Conservation (phyloP, 2,113 vertebrate genomes). For the Actenoides hombroni region DNA sequence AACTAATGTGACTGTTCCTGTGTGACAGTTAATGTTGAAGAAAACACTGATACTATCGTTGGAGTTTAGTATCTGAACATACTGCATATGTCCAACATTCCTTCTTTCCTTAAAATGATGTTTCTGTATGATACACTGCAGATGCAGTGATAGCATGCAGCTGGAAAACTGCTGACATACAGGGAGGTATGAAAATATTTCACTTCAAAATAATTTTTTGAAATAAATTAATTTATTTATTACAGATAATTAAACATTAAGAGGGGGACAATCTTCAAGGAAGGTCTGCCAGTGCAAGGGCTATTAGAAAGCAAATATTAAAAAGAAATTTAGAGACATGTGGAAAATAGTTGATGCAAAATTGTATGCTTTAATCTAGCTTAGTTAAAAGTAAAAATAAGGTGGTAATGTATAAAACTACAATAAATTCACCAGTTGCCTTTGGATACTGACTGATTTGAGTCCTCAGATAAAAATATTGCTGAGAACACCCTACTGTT, state of each 20-base stretch:
- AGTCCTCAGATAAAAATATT: conserved; percentile 26
- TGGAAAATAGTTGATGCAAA: neutral
- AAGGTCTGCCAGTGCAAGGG: neutral
- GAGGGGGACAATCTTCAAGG: neutral
- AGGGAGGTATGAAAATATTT: conserved; percentile 23
- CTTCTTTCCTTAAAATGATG: conserved; percentile 29
- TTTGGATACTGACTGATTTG: conserved; percentile 34
- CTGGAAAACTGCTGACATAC: conserved; percentile 51
- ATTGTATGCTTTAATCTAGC: neutral
- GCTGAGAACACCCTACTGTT: neutral
- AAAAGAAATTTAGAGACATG: neutral
- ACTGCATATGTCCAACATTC: conserved; percentile 15
- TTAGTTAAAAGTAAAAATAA: neutral
- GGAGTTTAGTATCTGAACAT: neutral
- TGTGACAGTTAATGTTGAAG: conserved; percentile 18
- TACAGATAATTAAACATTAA: neutral
- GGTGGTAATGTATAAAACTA: neutral
- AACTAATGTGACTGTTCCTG: conserved; percentile 8
- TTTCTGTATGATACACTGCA: conserved; percentile 58
- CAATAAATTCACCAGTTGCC: neutral
- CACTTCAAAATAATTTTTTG: conserved; percentile 15
- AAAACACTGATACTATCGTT: neutral
- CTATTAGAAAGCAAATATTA: neutral
- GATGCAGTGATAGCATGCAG: conserved; percentile 36
- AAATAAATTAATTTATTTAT: neutral